A percentile compares a stretch with the other conserved stretches of the same genome.
Conservation (phyloP, 2,113 vertebrate species). For the Oreotrochilus melanogaster region DNA sequence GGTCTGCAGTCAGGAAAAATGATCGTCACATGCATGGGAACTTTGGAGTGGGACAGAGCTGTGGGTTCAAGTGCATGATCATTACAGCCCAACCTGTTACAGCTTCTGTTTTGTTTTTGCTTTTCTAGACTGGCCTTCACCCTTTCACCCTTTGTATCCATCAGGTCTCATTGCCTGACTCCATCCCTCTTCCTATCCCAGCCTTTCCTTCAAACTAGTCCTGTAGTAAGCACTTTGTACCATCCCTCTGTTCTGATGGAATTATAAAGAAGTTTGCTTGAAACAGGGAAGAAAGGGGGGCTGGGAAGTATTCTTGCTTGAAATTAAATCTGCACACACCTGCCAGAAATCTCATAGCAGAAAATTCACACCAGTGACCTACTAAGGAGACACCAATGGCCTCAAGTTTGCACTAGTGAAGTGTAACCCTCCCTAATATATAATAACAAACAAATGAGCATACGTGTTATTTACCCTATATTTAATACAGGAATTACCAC, state of each 20-base stretch:
- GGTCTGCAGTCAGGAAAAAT: not conserved
- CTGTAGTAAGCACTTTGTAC: not conserved
- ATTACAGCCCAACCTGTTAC: not conserved
- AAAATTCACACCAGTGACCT: not conserved
- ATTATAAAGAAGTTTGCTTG: not conserved
- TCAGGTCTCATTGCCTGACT: not conserved
- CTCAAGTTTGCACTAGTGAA: not conserved
- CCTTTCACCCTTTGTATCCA: not conserved
- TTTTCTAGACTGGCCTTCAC: not conserved
- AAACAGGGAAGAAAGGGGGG: not conserved
- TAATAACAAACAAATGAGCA: too few relatives aligned
- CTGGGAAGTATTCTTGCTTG: not conserved
- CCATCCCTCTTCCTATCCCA: not conserved
- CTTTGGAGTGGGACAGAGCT: not conserved
- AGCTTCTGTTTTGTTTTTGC: not conserved
- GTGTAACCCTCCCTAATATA: too few relatives aligned
- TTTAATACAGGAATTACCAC: not conserved
- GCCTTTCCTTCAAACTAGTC: not conserved
- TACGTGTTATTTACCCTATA: not conserved
- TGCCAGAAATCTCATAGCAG: not conserved
- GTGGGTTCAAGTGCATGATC: not conserved
- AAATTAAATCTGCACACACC: not conserved
- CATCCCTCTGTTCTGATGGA: not conserved
- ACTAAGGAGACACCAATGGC: not conserved
- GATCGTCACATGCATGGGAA: rapidly evolving